phyloP scores from a whole-genome alignment of 2,888 invertebrate genomes.

The Diloba caeruleocephala region DNA sequence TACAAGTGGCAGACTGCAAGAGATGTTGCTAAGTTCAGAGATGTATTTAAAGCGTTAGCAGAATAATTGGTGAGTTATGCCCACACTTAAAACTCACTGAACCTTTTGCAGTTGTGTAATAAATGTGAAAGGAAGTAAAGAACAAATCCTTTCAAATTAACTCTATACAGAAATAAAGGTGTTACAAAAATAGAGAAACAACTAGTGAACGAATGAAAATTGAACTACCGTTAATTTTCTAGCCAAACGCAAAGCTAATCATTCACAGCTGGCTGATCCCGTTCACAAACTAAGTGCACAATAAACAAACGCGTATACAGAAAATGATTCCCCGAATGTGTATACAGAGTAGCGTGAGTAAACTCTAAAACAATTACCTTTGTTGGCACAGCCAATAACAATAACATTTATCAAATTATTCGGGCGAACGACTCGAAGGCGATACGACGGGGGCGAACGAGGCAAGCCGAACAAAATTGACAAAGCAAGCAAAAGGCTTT shows the following conservation, averaged over 20 bases:
- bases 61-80: conserved; percentile 29
- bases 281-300: conserved; percentile 40
- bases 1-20: conserved; percentile 55
- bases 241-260: conserved; percentile 26
- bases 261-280: conserved; percentile 22
- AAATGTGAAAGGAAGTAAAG: no score
- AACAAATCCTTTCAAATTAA: no score
- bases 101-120: no score
- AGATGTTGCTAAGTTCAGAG: conserved; percentile 35
- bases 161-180: no score
- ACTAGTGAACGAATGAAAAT: no score
- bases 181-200: no score
- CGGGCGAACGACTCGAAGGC: conserved; percentile 60
- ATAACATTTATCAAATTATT: conserved; percentile 81
- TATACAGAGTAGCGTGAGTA: conserved; percentile 67
- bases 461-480: conserved; percentile 75
- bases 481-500: conserved; percentile 87
- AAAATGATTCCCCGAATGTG: conserved; percentile 51
- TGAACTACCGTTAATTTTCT: no score
- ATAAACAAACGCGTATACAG: conserved; percentile 47
- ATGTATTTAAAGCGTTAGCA: conserved; percentile 35
- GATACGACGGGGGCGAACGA: conserved; percentile 60
- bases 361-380: conserved; percentile 77
- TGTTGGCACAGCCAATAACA: conserved; percentile 82
- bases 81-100: conserved; percentile 31